A percentile compares a stretch with the other conserved stretches of the same genome.
phyloP scores from a whole-genome alignment of 2,113 vertebrate genomes.

The Saiga tatarica region DNA sequence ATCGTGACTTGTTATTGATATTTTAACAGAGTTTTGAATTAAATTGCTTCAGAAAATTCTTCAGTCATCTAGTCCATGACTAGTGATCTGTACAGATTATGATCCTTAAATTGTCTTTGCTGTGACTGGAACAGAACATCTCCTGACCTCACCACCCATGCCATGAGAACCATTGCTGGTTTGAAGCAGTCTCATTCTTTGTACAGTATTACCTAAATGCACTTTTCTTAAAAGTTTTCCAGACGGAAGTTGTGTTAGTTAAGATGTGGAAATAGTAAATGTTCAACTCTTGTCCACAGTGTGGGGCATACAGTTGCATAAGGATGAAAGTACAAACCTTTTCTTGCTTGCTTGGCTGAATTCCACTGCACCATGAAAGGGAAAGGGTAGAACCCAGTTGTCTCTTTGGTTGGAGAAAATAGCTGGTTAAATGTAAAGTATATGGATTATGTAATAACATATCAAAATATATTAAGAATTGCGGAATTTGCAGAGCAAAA shows the following conservation, averaged over 20 bases:
- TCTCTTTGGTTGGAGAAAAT: slow-evolving; percentile 23
- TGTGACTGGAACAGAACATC: background rate
- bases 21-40: background rate
- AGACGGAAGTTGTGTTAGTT: background rate
- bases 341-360: background rate
- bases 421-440: slow-evolving; percentile 33
- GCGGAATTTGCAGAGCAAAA: slow-evolving; percentile 37
- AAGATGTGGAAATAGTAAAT: background rate
- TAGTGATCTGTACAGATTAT: background rate
- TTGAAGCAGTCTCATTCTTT: background rate
- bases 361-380: background rate
- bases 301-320: background rate
- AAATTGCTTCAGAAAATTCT: background rate
- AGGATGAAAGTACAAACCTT: background rate
- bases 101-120: background rate
- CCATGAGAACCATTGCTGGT: background rate
- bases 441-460: background rate
- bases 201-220: background rate
- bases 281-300: background rate
- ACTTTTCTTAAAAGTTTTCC: background rate
- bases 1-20: background rate
- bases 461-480: slow-evolving; percentile 26
- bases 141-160: background rate
- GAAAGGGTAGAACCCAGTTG: background rate
- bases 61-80: background rate